A percentile compares a stretch with the other conserved stretches of the same genome.
phyloP scores from a whole-genome alignment of 2,888 invertebrate genomes.

The Coelopa pilipes region DNA sequence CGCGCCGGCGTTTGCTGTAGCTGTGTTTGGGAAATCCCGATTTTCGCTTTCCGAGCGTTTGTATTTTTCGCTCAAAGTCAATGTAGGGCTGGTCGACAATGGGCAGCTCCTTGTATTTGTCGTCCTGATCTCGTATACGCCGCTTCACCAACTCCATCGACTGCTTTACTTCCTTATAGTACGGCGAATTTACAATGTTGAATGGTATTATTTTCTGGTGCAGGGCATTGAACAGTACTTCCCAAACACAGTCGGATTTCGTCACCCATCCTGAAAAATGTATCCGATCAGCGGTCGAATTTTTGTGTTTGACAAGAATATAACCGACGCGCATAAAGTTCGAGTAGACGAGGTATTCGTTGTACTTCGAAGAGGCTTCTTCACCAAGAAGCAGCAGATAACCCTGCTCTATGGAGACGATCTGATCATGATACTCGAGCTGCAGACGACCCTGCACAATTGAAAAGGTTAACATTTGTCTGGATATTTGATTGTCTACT shows the following conservation, averaged over 20 bases:
- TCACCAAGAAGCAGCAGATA: constrained; percentile 60
- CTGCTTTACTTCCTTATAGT: constrained; percentile 46
- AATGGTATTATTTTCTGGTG: constrained; percentile 50
- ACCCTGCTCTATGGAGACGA: constrained; percentile 62
- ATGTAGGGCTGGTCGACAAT: not conserved
- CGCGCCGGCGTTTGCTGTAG: constrained; percentile 34
- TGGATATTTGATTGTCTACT: not conserved
- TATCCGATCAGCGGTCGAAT: constrained; percentile 38
- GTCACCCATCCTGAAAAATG: too few species aligned
- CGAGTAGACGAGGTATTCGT: constrained; percentile 61
- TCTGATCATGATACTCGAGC: constrained; percentile 53
- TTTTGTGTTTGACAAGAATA: constrained; percentile 56
- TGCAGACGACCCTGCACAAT: constrained; percentile 60
- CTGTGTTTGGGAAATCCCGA: not conserved
- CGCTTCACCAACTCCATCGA: constrained; percentile 49
- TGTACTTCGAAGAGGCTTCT: constrained; percentile 50
- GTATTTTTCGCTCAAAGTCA: constrained; percentile 34
- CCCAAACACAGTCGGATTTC: constrained; percentile 59
- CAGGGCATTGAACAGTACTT: constrained; percentile 51
- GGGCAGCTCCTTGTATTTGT: not conserved
- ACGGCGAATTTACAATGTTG: constrained; percentile 47
- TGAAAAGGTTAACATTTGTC: not conserved
- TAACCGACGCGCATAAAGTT: constrained; percentile 61
- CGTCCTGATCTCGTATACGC: constrained; percentile 47
- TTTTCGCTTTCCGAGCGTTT: constrained; percentile 49